phyloP scores from a whole-genome alignment of 2,888 invertebrate genomes.

The Graphium colonna region DNA sequence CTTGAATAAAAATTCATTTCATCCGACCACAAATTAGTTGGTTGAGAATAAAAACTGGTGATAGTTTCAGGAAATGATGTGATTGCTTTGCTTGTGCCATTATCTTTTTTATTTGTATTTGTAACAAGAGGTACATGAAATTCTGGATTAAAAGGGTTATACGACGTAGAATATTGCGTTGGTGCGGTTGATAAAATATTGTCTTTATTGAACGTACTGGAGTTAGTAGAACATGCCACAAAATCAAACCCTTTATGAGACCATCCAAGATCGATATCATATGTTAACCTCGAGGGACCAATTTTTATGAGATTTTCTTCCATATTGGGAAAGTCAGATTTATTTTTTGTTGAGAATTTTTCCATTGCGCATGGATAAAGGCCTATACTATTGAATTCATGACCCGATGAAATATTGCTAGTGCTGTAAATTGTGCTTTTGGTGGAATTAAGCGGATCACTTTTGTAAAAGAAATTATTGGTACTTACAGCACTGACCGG shows the following conservation, averaged over 20 bases:
- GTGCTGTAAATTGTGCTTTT: conserved; percentile 71
- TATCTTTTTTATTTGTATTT: conserved; percentile 59
- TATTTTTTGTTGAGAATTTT: conserved; percentile 65
- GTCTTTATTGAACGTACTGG: conserved; percentile 62
- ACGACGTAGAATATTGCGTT: conserved; percentile 57
- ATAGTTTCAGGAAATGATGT: conserved; percentile 65
- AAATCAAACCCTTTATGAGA: conserved; percentile 74
- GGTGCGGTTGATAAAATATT: conserved; percentile 57
- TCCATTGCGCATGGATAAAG: conserved; percentile 75
- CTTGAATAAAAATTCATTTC: conserved; percentile 67
- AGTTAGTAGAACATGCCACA: conserved; percentile 58
- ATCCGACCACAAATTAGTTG: conserved; percentile 66
- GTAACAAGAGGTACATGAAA: conserved; percentile 67
- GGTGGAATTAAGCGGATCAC: conserved; percentile 61
- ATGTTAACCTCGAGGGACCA: conserved; percentile 67
- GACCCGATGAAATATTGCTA: conserved; percentile 65
- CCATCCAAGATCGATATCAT: conserved; percentile 74
- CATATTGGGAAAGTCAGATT: conserved; percentile 61
- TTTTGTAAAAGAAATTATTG: conserved; percentile 67
- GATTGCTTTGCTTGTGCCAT: conserved; percentile 46
- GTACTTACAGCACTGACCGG: conserved; percentile 47
- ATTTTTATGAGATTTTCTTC: conserved; percentile 74
- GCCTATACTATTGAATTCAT: conserved; percentile 67
- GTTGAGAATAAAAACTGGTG: conserved; percentile 67
- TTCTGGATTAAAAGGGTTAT: conserved; percentile 72